phyloP scores from a whole-genome alignment of 2,113 vertebrate genomes.

The Aix galericulata region DNA sequence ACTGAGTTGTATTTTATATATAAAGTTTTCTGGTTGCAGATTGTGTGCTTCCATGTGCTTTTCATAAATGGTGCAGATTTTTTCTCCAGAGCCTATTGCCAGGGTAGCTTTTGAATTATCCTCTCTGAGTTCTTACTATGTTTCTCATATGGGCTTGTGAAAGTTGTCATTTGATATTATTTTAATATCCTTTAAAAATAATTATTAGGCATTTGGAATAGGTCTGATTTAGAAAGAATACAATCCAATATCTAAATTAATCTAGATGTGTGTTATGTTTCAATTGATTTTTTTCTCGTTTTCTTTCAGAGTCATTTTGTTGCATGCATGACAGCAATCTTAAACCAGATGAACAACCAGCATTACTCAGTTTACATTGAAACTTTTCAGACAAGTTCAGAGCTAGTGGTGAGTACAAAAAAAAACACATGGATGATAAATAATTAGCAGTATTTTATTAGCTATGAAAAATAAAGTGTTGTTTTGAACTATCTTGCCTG shows the following conservation, averaged over 20 bases:
- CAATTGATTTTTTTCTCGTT: constrained; percentile 15
- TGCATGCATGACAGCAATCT: constrained; percentile 96
- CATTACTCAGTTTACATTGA: constrained; percentile 94
- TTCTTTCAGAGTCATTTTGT: constrained; percentile 91
- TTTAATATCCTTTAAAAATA: not conserved
- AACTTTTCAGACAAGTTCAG: constrained; percentile 86
- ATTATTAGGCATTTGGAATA: not conserved
- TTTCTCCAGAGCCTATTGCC: not conserved
- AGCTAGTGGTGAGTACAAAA: constrained; percentile 88
- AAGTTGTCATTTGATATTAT: not conserved
- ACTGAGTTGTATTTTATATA: not conserved
- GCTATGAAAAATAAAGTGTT: not conserved
- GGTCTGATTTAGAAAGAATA: not conserved
- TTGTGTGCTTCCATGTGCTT: not conserved
- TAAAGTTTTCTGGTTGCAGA: not conserved
- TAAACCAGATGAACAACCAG: constrained; percentile 92
- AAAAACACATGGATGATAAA: not conserved
- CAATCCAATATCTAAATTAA: rapidly evolving
- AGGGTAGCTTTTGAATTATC: not conserved
- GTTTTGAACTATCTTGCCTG: not conserved
- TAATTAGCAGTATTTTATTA: not conserved
- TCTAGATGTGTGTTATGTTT: not conserved
- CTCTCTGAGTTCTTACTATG: not conserved
- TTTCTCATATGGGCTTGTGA: not conserved
- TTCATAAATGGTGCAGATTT: not conserved